Base-by-base conservation (phyloP, 1,140 invertebrate species). In the Ostrea denselamellosa region DNA sequence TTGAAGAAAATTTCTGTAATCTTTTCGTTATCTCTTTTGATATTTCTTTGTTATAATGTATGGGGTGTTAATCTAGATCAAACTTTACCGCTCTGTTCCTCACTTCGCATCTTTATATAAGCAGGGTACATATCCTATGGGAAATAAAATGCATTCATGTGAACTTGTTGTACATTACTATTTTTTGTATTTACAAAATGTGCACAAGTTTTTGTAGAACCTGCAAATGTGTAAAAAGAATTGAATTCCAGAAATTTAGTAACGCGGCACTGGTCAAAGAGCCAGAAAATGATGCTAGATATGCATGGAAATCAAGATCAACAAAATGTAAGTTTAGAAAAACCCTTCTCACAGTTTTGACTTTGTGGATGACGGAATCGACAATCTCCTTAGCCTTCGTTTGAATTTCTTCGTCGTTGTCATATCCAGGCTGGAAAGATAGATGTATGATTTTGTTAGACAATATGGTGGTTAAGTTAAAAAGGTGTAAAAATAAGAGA, bases 361-460 rank as follows among this genome's bases (percentile, higher is more conserved):
- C 87, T 53, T 62, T 62, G 4, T 85, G 52, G 54, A 85, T 81
- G 17, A 88, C 87, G 71, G 84, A 62, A 10, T 85, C 68, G 8
- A 88, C 87, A 53, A 88, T 88, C 71, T 88, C 84, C 34, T 56
- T 85, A 2, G 87, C 87, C 56, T 88, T 85, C 53, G 52, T 53
- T 12, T 58, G 22, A 17, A 86, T 52, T 44, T 65, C 54, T 19
- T 86, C 85, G 1, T 88, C 85, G 19, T 77, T 77, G 25, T 22
- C 3, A 25, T 77, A 77, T 53, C 52, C 82, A 53, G 82, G 82
- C 82, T 83, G 44, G 2, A 83, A 54, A 83, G 52, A 22, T 44
- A 77, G 14, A 62, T 8, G 19, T 58, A 17, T 19, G 5, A 62
- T 62, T 62, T 19, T n/a, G 5, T 62, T 19, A 19, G 14, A 22